A percentile compares a stretch with the other conserved stretches of the same genome.
phyloP scores from a whole-genome alignment of 2,888 invertebrate genomes.

The Erebia palarica region DNA sequence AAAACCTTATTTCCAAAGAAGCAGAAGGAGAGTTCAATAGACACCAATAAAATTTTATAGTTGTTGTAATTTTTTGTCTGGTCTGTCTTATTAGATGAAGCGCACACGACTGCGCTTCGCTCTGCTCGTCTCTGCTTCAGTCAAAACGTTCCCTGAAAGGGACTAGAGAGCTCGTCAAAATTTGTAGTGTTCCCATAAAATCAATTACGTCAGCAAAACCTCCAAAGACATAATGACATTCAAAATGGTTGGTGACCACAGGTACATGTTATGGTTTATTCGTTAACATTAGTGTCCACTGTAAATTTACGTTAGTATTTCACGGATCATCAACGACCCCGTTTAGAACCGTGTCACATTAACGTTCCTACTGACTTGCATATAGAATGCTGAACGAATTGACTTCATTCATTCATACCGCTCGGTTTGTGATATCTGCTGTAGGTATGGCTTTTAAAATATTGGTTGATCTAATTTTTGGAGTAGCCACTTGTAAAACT shows the following conservation, averaged over 20 bases:
- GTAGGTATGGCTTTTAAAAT: not conserved
- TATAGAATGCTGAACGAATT: conserved; percentile 22
- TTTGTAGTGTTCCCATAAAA: not conserved
- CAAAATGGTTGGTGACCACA: conserved; percentile 48
- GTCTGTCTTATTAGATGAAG: too few relatives aligned
- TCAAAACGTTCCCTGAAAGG: not conserved
- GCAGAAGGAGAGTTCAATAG: too few relatives aligned
- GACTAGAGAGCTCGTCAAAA: not conserved
- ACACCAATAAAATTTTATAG: too few relatives aligned
- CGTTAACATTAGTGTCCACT: conserved; percentile 49
- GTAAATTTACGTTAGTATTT: conserved; percentile 26
- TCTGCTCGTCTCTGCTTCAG: too few relatives aligned
- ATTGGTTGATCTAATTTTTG: not conserved
- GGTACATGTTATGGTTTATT: conserved; percentile 66
- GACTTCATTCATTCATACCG: not conserved
- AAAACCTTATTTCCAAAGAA: too few relatives aligned
- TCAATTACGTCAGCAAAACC: conserved; percentile 24
- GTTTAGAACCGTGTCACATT: conserved; percentile 14
- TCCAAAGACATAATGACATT: not conserved
- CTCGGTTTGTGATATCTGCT: conserved; percentile 1
- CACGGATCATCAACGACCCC: conserved; percentile 33
- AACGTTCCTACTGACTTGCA: conserved; percentile 7
- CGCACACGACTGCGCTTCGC: too few relatives aligned
- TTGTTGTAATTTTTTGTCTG: too few relatives aligned
- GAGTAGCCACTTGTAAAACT: not conserved